phyloP scores from a whole-genome alignment of 2,888 invertebrate genomes.

The Melinopterus prodromus region DNA sequence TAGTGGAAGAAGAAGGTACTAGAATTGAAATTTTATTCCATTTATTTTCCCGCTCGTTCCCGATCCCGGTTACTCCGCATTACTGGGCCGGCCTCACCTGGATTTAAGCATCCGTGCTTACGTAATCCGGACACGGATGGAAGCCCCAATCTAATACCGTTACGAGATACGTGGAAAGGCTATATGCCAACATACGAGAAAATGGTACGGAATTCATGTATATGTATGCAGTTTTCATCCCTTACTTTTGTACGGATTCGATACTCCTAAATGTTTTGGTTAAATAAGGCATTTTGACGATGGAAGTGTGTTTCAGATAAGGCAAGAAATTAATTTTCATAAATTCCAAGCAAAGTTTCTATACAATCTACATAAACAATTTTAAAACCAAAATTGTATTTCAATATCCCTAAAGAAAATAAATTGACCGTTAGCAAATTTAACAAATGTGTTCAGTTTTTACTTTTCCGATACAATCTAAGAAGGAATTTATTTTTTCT shows the following conservation, averaged over 20 bases:
- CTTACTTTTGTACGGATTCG: not conserved
- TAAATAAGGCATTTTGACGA: not conserved
- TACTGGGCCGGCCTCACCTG: not conserved
- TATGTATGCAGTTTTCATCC: not conserved
- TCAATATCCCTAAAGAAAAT: too few relatives aligned
- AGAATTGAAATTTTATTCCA: slow-evolving; percentile 47
- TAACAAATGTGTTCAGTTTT: too few relatives aligned
- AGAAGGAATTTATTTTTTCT: too few relatives aligned
- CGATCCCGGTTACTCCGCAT: not conserved
- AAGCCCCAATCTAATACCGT: not conserved
- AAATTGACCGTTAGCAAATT: too few relatives aligned
- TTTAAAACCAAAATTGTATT: too few relatives aligned
- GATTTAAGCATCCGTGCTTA: not conserved
- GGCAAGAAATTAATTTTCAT: not conserved
- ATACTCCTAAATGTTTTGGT: not conserved
- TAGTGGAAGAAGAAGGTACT: not conserved
- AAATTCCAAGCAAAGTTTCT: not conserved
- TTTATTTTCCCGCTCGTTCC: not conserved
- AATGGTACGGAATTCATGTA: not conserved
- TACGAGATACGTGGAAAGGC: not conserved
- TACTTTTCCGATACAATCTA: too few relatives aligned
- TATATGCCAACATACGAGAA: not conserved
- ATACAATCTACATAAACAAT: too few relatives aligned
- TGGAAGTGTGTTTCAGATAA: not conserved
- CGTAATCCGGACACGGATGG: not conserved